Evolutionary conservation across 2,797 vertebrate genomes (phyloP).

Genomic region (Pagetopsis macropterus): DNA sequence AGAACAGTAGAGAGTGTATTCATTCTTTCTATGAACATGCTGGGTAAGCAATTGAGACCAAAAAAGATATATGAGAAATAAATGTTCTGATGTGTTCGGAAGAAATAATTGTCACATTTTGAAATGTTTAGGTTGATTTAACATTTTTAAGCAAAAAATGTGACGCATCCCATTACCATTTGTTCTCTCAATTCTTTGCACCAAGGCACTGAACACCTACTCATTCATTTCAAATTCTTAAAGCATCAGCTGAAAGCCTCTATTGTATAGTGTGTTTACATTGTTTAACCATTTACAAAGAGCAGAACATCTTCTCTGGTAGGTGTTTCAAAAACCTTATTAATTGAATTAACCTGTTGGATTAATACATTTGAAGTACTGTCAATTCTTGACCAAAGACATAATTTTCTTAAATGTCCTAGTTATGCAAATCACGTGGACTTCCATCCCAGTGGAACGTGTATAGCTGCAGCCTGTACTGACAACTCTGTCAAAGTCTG

Average conservation of each 20-base stretch:
- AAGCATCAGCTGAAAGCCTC: slow-evolving; percentile 2
- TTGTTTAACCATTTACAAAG: not conserved
- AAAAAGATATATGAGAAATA: not conserved
- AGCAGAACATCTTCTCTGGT: not conserved
- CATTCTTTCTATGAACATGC: slow-evolving; percentile 94
- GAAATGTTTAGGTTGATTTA: not conserved
- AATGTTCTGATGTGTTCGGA: not conserved
- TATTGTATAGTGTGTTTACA: not conserved
- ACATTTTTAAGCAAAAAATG: not conserved
- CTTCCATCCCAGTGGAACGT: slow-evolving; percentile 94
- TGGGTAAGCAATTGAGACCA: slow-evolving; percentile 82
- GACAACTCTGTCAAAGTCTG: slow-evolving; percentile 96
- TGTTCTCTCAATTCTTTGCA: not conserved
- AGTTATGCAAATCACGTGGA: slow-evolving; percentile 92
- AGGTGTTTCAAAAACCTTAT: not conserved
- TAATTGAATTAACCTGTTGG: not conserved
- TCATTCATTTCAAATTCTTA: not conserved
- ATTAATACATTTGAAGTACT: not conserved
- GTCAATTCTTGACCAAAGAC: not conserved
- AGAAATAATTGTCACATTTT: not conserved
- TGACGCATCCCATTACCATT: not conserved
- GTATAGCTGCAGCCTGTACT: slow-evolving; percentile 89
- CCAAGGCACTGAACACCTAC: not conserved
- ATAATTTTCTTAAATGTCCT: not conserved
- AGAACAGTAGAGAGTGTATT: slow-evolving; percentile 92